These are phyloP conservation scores for Semnopithecus entellus DNA, from an alignment of 2,113 vertebrate species.

Conservation along the genomic window DNA sequence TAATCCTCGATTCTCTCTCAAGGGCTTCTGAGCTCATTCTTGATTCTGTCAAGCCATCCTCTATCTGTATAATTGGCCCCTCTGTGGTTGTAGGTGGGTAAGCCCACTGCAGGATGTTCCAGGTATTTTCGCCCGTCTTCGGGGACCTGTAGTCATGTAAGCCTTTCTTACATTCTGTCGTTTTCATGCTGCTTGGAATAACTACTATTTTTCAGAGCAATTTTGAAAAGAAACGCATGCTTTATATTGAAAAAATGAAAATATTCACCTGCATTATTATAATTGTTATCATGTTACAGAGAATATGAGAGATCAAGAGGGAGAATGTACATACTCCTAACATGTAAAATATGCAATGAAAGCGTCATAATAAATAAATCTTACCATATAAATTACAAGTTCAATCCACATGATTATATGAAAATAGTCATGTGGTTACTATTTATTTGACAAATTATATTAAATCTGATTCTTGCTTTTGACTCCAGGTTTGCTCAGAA, in stretches of 20 bases:
- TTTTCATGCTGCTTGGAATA: constrained; percentile 24
- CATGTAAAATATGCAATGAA: background rate
- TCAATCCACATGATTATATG: background rate
- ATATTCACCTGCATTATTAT: background rate
- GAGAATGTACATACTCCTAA: background rate
- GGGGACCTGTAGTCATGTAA: constrained; percentile 25
- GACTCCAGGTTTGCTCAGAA: background rate
- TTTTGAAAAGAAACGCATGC: constrained; percentile 34
- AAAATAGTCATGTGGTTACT: background rate
- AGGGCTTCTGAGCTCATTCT: constrained; percentile 53
- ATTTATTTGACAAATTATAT: background rate
- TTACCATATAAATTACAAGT: background rate
- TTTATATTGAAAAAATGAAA: constrained; percentile 36
- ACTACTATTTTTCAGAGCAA: constrained; percentile 25
- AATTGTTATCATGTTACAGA: background rate
- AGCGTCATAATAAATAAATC: background rate
- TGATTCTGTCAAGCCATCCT: constrained; percentile 67
- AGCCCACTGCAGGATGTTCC: background rate
- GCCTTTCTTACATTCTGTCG: constrained; percentile 16
- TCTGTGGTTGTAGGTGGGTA: constrained; percentile 48
- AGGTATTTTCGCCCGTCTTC: constrained; percentile 2
- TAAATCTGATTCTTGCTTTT: background rate
- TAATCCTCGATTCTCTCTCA: constrained; percentile 65
- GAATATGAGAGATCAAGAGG: background rate
- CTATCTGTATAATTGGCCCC: constrained; percentile 71